Conservation (phyloP, 2,888 invertebrate species). For the Romanomermis culicivorax region DNA sequence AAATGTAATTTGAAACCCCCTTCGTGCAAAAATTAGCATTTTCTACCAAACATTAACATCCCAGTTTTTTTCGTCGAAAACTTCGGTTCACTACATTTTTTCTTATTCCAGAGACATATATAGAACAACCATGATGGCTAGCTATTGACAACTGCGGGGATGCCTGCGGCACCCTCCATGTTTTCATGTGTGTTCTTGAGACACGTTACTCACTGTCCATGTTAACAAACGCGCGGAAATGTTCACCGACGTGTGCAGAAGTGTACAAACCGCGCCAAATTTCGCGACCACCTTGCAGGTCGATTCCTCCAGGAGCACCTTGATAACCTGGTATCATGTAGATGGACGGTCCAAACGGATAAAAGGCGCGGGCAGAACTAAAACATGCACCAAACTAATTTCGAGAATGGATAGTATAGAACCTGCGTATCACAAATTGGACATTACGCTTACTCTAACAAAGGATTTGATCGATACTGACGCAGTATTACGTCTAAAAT, state of each 20-base stretch:
- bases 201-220: slow-evolving; percentile 17
- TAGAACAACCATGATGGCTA: too few relatives aligned
- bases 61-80: too few relatives aligned
- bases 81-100: too few relatives aligned
- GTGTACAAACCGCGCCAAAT: slow-evolving; percentile 26
- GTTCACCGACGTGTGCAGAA: slow-evolving; percentile 19
- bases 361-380: neutral
- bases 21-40: too few relatives aligned
- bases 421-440: neutral
- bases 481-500: slow-evolving; percentile 10
- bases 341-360: neutral
- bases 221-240: slow-evolving; percentile 19
- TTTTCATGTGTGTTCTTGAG: neutral
- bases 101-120: too few relatives aligned
- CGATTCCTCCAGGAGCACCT: slow-evolving; percentile 4
- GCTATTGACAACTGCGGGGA: too few relatives aligned
- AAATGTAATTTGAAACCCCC: too few relatives aligned
- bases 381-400: too few relatives aligned
- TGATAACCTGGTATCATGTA: neutral
- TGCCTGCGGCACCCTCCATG: too few relatives aligned
- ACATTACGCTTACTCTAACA: neutral
- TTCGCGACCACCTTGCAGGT: slow-evolving; percentile 24
- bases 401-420: too few relatives aligned
- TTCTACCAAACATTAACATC: too few relatives aligned
- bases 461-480: slow-evolving; percentile 5